phyloP scores from a whole-genome alignment of 2,797 vertebrate species.

The Cyprinodon diabolis region DNA sequence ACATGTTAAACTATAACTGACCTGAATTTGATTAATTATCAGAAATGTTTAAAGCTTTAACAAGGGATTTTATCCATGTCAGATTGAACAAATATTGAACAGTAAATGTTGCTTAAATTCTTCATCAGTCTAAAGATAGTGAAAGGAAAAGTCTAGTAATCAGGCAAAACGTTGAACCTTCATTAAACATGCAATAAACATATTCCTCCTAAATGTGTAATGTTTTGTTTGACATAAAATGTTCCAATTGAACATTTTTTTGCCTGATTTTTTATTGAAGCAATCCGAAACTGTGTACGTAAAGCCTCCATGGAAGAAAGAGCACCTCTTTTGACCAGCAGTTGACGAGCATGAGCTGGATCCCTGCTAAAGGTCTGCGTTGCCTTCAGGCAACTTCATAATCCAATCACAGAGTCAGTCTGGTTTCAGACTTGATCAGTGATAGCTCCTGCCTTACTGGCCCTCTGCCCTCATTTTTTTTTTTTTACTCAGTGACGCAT shows the following conservation, averaged over 20 bases:
- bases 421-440: conserved; percentile 69
- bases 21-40: neutral
- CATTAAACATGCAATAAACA: neutral
- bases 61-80: neutral
- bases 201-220: neutral
- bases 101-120: neutral
- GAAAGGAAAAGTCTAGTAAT: neutral
- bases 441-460: conserved; percentile 52
- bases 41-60: neutral
- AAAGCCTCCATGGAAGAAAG: neutral
- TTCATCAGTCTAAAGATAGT: neutral
- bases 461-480: conserved; percentile 54
- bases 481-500: conserved; percentile 2
- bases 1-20: neutral
- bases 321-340: conserved; percentile 12
- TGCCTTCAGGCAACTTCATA: conserved; percentile 76
- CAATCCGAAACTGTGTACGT: neutral
- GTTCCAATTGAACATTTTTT: neutral
- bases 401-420: conserved; percentile 65
- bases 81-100: neutral
- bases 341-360: conserved; percentile 28
- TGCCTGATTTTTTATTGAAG: neutral
- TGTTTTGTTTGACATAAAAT: neutral
- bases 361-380: conserved; percentile 77
- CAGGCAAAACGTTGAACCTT: neutral